phyloP scores from a whole-genome alignment of 2,888 invertebrate species.

The Parapristionchus giblindavisi region DNA sequence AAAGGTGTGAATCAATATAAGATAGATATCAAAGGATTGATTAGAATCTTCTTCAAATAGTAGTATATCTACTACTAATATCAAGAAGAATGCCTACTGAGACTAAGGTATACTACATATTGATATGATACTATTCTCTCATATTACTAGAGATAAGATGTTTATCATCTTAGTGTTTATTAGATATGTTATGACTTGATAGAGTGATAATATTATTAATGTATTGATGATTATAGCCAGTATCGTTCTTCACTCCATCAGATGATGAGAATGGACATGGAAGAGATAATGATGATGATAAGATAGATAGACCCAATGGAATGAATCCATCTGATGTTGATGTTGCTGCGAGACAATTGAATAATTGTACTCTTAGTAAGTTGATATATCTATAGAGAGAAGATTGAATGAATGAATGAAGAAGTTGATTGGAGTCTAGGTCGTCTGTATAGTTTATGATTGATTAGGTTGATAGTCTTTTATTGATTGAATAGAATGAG shows the following conservation, averaged over 20 bases:
- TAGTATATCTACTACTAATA: not conserved
- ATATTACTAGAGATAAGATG: not conserved
- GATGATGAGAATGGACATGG: not conserved
- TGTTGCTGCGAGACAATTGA: constrained; percentile 22
- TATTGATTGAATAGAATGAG: no score
- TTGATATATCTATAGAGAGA: not conserved
- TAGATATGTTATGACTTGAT: not conserved
- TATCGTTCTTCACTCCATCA: constrained; percentile 31
- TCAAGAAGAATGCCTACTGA: constrained; percentile 15
- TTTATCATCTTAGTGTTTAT: not conserved
- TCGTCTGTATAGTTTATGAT: no score
- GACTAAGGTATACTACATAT: constrained; percentile 19
- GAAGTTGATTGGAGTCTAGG: not conserved
- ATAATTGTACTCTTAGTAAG: constrained; percentile 33
- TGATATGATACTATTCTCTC: not conserved
- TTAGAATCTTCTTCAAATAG: no score
- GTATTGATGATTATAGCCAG: constrained; percentile 16
- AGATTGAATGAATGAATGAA: constrained; percentile 14
- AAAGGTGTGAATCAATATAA: constrained; percentile 10
- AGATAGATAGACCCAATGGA: not conserved
- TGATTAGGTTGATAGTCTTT: no score
- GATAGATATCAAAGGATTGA: no score
- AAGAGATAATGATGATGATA: not conserved
- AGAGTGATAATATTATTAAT: not conserved
- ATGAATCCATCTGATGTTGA: constrained; percentile 26